Conservation (phyloP, 2,888 invertebrate species). For the Nomada goodeniana region DNA sequence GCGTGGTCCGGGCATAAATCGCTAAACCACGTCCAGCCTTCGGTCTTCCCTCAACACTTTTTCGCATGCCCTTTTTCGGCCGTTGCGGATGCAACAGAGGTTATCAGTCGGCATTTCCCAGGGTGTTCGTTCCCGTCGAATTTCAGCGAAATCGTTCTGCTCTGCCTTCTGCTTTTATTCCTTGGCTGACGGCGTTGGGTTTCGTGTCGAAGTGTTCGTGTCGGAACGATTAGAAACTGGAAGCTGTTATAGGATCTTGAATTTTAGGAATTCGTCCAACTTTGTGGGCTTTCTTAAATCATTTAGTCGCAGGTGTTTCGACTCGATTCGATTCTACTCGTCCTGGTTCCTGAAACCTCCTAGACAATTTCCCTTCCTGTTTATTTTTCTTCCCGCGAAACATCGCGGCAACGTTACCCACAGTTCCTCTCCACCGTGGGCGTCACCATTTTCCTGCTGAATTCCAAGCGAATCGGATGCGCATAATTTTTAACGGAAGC, state of each 20-base stretch:
- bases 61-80: slow-evolving; percentile 14
- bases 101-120: slow-evolving; percentile 13
- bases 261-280: background rate
- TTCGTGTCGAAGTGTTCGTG: background rate
- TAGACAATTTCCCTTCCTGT: background rate
- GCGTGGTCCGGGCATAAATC: slow-evolving; percentile 70
- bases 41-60: slow-evolving; percentile 31
- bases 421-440: too few relatives aligned
- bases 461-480: too few relatives aligned
- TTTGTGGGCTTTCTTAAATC: slow-evolving; percentile 21
- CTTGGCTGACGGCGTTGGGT: too few relatives aligned
- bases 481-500: background rate
- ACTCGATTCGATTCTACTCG: slow-evolving; percentile 12
- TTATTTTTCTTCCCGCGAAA: background rate
- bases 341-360: slow-evolving; percentile 1
- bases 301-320: slow-evolving; percentile 2
- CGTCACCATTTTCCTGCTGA: too few relatives aligned
- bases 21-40: slow-evolving; percentile 61
- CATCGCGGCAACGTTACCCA: too few relatives aligned
- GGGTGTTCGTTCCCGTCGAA: background rate
- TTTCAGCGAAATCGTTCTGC: background rate
- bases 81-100: background rate
- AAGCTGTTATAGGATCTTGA: background rate
- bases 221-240: slow-evolving; percentile 2
- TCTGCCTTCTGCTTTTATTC: too few relatives aligned